Base-by-base conservation (phyloP, 2,888 invertebrate genomes). In the Hirtodrosophila cameraria region DNA sequence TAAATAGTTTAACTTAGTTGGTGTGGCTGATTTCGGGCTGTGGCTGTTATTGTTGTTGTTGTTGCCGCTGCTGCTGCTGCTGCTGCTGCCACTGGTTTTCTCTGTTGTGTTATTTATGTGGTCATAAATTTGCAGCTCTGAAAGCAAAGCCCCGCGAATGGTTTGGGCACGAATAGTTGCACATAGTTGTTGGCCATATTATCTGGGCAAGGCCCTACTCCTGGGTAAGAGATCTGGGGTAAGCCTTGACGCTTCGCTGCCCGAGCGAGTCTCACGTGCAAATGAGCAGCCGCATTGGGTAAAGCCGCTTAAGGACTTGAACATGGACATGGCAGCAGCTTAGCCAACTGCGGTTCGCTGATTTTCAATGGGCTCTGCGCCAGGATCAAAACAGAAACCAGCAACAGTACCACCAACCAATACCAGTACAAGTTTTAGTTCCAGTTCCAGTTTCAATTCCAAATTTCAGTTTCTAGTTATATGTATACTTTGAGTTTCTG, bases 71-170 rank as follows among this genome's bases (percentile, higher is more conserved):
- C 25, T 20, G 41, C 20, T 18, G 31, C 49, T 58, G 49, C 6
- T 28, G 36, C 18, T 23, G 23, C 55, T 78, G 79, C 83, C 80
- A 80, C 78, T 78, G 78, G 81, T 78, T 83, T 78, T 75, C 62
- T 60, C 81, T 65, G 75, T 78, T 78, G 61, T 63, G 80, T 80
- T 84, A 80, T 80, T 80, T 80, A 80, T 80, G 81, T 75, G 80
- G 74, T 43, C 78, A 84, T 81, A 81, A 81, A 81, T 81, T 81
- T 73, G 74, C 76, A 84, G 84, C 80, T n/a, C n/a, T 84, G 80
- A 84, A 81, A 81, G 80, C 84, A 80, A 83, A 80, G 77, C 72
- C 65, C 59, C 59, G 75, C 68, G 71, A 82, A 65, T 76, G 63
- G 54, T 54, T 52, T 42, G 61, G 52, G 59, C 50, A 64, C 77